Evolutionary conservation across 2,888 invertebrate species (phyloP), one percentile per base, ranked within the genome.

Genomic region (Lithophane socia): DNA sequence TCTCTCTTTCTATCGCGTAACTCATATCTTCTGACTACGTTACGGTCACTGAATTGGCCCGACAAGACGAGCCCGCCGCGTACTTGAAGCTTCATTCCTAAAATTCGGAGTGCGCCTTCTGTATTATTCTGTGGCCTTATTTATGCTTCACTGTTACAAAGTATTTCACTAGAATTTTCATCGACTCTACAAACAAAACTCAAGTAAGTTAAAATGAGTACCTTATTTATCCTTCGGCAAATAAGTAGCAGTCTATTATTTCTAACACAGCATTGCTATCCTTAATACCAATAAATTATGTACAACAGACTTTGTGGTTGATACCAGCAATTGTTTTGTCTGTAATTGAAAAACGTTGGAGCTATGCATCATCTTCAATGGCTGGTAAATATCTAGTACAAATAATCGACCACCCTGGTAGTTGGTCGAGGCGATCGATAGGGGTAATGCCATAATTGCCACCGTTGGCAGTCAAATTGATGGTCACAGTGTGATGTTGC

Each of bases 261-360:
- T 65, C 75, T 71, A 67, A 49, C 21, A 24, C 74, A 73, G 61
- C 65, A 74, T 79, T 73, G n/a, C 82, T 75, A 74, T 77, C 60
- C 69, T 72, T 78, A 85, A 75, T 83, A 70, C 61, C 47, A 73
- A 82, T 85, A 85, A 85, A 82, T 77, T 73, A 72, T 76, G 60
- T 44, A 18, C 66, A 75, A 63, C 74, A 61, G 63, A 58, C 58
- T 75, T 65, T 65, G 76, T 68, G 8, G 73, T 77, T 42, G 77
- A 77, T 77, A 73, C 60, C 77, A 71, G 84, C 73, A 80, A 80
- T 84, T 84, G 84, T 86, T 80, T 71, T 63, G 73, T 16, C 52
- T 75, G 73, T 86, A 84, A 85, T 85, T 86, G 86, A 85, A 85
- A 86, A 84, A 75, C 47, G 44, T 29, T 84, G n/a, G 58, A 69